Conservation (phyloP, 2,888 invertebrate species). For the Dynastes grantii region DNA sequence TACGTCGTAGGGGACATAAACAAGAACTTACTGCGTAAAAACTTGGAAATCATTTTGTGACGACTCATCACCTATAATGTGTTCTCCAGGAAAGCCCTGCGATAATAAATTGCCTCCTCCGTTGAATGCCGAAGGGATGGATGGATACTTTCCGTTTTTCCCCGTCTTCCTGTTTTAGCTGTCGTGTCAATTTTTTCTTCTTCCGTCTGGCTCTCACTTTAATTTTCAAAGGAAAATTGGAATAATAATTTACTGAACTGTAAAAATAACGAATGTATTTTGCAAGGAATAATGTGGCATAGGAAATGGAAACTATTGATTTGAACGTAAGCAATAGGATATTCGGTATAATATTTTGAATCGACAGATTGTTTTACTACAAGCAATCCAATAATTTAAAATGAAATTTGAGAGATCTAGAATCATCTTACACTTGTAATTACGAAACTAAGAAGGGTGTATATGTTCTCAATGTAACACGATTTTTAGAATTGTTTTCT, state of each 20-base stretch:
- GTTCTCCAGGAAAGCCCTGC: slow-evolving; percentile 35
- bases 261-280: slow-evolving; percentile 40
- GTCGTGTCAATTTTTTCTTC: slow-evolving; percentile 30
- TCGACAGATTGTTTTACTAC: not conserved
- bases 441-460: too few relatives aligned
- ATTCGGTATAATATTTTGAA: not conserved
- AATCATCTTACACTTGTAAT: too few relatives aligned
- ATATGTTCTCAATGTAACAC: too few relatives aligned
- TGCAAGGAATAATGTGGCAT: slow-evolving; percentile 19
- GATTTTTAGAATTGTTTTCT: too few relatives aligned
- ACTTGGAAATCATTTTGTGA: slow-evolving; percentile 60
- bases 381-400: not conserved
- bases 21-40: slow-evolving; percentile 62
- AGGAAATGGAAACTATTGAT: slow-evolving; percentile 28
- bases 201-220: slow-evolving; percentile 14
- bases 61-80: slow-evolving; percentile 48
- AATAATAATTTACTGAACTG: slow-evolving; percentile 37
- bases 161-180: slow-evolving; percentile 21
- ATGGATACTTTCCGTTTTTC: slow-evolving; percentile 39
- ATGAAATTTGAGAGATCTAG: not conserved
- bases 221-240: slow-evolving; percentile 42
- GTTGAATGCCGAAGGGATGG: slow-evolving; percentile 35
- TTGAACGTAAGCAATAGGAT: not conserved
- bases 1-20: slow-evolving; percentile 49
- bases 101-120: slow-evolving; percentile 42